These are phyloP conservation scores for Antigone vipio DNA, from an alignment of 2,113 vertebrate species.

Conservation along the genomic window DNA sequence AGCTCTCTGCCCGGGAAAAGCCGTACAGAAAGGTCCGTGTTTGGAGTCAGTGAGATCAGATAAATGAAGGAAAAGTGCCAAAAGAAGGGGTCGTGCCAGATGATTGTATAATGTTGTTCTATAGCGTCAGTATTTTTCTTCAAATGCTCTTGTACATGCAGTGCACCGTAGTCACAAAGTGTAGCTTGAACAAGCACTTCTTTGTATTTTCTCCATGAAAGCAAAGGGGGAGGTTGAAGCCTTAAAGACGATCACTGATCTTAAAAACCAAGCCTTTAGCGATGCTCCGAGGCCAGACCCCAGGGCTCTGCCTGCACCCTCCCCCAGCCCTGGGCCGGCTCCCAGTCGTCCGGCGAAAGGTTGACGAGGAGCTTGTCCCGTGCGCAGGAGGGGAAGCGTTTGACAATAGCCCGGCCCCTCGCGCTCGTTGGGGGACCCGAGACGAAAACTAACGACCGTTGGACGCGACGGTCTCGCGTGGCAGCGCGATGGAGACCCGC, in stretches of 20 bases:
- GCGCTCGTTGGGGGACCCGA: rapidly evolving
- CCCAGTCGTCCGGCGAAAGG: rapidly evolving
- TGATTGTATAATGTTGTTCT: conserved; percentile 23
- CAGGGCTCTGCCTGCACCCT: not conserved
- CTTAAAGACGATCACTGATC: conserved; percentile 36
- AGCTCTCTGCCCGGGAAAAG: not conserved
- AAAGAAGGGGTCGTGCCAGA: not conserved
- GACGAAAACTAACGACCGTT: rapidly evolving
- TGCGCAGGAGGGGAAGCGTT: rapidly evolving
- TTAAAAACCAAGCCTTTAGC: not conserved
- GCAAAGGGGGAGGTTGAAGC: conserved; percentile 12
- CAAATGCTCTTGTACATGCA: not conserved
- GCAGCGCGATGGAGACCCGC: rapidly evolving
- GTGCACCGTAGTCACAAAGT: not conserved
- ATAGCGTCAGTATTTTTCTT: conserved; percentile 30
- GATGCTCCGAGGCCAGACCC: not conserved
- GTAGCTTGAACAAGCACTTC: not conserved
- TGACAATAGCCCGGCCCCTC: not conserved
- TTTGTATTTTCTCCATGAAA: not conserved
- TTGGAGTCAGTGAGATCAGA: not conserved
- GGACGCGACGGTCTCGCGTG: rapidly evolving
- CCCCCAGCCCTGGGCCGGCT: not conserved
- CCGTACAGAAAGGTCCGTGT: not conserved
- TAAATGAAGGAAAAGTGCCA: conserved; percentile 52
- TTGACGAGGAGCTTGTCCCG: not conserved